Conservation (phyloP, 2,888 invertebrate species). For the Habrosyne pyritoides region DNA sequence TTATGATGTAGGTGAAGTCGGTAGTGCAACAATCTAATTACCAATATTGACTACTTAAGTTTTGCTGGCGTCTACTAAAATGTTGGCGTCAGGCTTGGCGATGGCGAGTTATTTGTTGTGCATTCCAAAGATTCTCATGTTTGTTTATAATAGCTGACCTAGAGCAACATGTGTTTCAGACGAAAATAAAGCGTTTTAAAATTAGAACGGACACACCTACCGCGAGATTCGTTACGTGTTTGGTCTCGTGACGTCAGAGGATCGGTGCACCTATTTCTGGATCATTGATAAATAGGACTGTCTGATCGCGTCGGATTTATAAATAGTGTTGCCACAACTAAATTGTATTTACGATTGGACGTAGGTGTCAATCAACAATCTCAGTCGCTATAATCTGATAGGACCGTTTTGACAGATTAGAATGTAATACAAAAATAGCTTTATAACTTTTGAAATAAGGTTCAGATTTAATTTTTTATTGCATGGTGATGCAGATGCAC, state of each 20-base stretch:
- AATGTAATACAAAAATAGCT: no score
- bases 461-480: no score
- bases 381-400: no score
- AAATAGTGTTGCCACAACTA: no score
- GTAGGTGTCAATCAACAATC: background rate
- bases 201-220: constrained; percentile 67
- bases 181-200: constrained; percentile 51
- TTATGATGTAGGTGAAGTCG: no score
- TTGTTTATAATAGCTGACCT: constrained; percentile 46
- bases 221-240: constrained; percentile 41
- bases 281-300: background rate
- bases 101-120: background rate
- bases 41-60: no score
- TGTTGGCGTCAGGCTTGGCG: background rate
- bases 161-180: constrained; percentile 43
- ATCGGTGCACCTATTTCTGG: constrained; percentile 23
- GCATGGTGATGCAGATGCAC: no score
- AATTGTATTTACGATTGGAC: no score
- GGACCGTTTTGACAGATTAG: no score
- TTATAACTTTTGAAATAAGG: no score
- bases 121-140: constrained; percentile 23
- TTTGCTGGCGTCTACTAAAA: no score
- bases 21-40: no score
- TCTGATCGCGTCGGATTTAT: background rate
- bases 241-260: constrained; percentile 43